A percentile compares a stretch with the other conserved stretches of the same genome.
Conservation (phyloP, 1,140 invertebrate genomes). For the Aphis gossypii region DNA sequence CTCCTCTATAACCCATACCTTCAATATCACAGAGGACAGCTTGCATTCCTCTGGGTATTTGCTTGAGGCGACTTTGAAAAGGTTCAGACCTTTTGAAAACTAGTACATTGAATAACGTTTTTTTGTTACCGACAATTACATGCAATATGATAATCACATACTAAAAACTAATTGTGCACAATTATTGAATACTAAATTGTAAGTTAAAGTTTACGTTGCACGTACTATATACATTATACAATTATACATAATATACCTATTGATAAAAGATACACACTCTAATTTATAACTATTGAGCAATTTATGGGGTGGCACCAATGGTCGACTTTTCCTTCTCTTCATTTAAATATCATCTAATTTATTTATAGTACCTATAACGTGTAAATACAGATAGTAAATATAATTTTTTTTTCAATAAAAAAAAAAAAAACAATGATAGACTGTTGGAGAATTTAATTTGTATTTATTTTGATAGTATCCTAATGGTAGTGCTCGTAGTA, state of each 20-base stretch:
- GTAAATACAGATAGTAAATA: too few species aligned
- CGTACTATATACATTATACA: neutral
- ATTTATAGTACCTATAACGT: too few species aligned
- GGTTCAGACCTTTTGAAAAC: neutral
- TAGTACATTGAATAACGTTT: neutral
- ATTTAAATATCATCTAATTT: too few species aligned
- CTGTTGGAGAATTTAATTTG: neutral
- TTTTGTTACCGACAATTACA: constrained; percentile 32
- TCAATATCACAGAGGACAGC: neutral
- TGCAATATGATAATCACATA: neutral
- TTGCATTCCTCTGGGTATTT: constrained; percentile 13
- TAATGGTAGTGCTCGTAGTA: too few species aligned
- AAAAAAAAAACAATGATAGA: too few species aligned
- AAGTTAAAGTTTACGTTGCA: neutral
- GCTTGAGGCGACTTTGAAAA: neutral
- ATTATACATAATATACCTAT: neutral
- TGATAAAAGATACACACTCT: neutral
- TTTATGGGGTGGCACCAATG: too few species aligned
- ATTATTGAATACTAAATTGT: neutral
- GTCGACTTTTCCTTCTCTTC: too few species aligned
- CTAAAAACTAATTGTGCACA: neutral
- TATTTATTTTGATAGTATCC: neutral
- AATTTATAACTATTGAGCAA: neutral
- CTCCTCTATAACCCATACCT: neutral
- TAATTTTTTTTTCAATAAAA: too few species aligned